Evolutionary conservation across 2,113 vertebrate species (phyloP).

Genomic region (Lamprotornis superbus): DNA sequence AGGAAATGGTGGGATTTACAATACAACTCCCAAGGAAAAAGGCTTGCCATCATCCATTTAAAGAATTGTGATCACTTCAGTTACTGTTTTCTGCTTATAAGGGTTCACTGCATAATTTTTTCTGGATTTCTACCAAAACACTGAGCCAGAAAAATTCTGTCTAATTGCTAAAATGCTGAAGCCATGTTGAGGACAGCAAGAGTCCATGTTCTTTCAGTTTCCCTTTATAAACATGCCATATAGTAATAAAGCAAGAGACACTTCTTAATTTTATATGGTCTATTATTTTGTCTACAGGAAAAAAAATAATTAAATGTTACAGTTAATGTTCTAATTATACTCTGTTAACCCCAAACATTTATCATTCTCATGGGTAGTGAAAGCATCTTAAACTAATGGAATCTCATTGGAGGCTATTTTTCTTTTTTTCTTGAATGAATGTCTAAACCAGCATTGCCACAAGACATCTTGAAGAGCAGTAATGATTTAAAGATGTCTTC

Average conservation of each 20-base stretch:
- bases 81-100: not conserved
- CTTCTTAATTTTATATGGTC: not conserved
- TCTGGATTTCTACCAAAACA: not conserved
- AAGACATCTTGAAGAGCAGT: not conserved
- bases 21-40: not conserved
- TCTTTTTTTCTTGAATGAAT: not conserved
- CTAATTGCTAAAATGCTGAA: not conserved
- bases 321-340: not conserved
- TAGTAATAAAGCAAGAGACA: not conserved
- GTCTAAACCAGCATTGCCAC: not conserved
- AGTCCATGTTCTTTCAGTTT: not conserved
- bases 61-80: not conserved
- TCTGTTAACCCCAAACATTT: not conserved
- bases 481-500: slow-evolving; percentile 7
- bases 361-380: not conserved
- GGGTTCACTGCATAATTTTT: not conserved
- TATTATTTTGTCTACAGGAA: not conserved
- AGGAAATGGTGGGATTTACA: not conserved
- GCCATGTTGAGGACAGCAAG: not conserved
- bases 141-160: not conserved
- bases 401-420: not conserved
- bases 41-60: not conserved
- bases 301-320: not conserved
- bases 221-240: not conserved
- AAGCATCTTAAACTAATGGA: not conserved